Base-by-base conservation (phyloP, 2,888 invertebrate species). In the Eupithecia pulchellata region DNA sequence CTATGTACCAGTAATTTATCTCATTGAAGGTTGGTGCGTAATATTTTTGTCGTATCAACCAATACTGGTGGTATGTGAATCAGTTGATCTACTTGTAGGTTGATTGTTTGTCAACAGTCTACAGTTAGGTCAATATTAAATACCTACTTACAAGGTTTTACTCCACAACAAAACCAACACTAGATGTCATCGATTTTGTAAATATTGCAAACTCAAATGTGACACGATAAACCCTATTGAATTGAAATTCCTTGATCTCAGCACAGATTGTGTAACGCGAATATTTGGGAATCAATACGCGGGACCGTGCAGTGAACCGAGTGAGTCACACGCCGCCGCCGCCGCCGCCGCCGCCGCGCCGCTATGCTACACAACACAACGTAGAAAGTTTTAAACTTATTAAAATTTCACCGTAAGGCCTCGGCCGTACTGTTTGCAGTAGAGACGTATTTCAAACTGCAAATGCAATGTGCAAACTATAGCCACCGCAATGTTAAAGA, bases 341-440 rank as follows among this genome's bases (percentile, higher is more conserved):
- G 6, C 34, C 34, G 34, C 34, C 36, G 4, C 36, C 36, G 4
- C 14, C n/a, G 78, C 81, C 77, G 79, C 55, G 1, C 78, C 76
- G 75, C 77, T 39, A 52, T n/a, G n/a, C n/a, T n/a, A n/a, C n/a
- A n/a, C n/a, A n/a, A n/a, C 79, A 78, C 75, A 75, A 81, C 80
- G 87, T 91, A 91, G 92, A 92, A 92, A 92, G 92, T 92, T 89
- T 65, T 81, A 75, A 86, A 88, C 83, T 90, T 91, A 91, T 91
- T 91, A 91, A 91, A 91, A 91, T 91, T 92, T 91, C 91, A 91
- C 92, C 91, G 92, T 90, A 90, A 91, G 84, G 85, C 83, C 69
- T 67, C 73, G n/a, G n/a, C n/a, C 39, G 64, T 78, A 30, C 84
- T 76, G 82, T 85, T 84, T 82, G 83, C 77, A 81, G 80, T 75